Evolutionary conservation across 2,888 invertebrate species (phyloP), one percentile per base, ranked within the genome.

Genomic region (Mamestra brassicae): DNA sequence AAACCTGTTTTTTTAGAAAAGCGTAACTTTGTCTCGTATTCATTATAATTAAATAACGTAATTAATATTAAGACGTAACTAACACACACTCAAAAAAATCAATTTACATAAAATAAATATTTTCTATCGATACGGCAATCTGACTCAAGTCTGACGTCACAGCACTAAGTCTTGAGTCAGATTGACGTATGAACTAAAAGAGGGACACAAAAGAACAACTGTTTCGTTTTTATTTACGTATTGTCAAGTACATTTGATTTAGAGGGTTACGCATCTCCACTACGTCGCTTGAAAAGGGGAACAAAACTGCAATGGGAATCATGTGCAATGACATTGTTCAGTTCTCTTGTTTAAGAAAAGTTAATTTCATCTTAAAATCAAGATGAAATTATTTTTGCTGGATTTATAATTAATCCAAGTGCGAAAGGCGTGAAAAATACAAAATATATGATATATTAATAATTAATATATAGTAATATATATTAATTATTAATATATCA

Each of bases 201-300:
- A 52, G 10, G 68, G 64, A 68, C 57, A 83, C 76, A 82, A 82
- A 82, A 83, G 80, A 8, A 76, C 62, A 6, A 55, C 76, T 81
- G 80, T 79, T 68, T 65, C 34, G 54, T 57, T 76, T 71, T 83
- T 80, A 76, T 81, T 81, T 68, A 74, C 62, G 34, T 38, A 66
- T 65, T 80, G 80, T 80, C 79, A 83, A 80, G 57, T 78, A 47
- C 34, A 57, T 83, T 73, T 78, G 83, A 80, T 83, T 78, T 82
- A 83, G 17, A 54, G n/a, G 47, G 36, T 65, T 68, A 73, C 45
- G 60, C 60, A 55, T 83, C 26, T 17, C 17, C 38, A 61, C 36
- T 64, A 62, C 36, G 50, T 17, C 52, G 15, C 74, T 57, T 60
- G 26, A 52, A 50, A 66, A 45, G 36, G 15, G 15, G 15, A 61